Conservation (phyloP, 1,140 invertebrate genomes). For the Maconellicoccus hirsutus region DNA sequence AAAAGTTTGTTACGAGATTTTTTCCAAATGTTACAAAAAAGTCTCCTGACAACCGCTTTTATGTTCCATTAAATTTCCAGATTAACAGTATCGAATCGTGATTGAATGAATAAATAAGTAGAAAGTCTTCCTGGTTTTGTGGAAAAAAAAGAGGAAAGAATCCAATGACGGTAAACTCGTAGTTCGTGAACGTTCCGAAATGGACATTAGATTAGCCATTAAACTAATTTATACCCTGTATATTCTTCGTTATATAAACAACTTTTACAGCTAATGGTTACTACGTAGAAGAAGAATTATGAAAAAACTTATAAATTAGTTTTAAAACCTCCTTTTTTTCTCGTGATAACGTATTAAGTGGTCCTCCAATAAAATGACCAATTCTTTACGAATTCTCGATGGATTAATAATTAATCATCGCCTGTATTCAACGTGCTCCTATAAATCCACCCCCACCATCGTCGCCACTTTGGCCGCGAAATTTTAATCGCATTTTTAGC, state of each 20-base stretch:
- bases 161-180: neutral
- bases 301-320: neutral
- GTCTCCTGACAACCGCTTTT: neutral
- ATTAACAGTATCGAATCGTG: neutral
- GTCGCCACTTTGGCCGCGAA: too few relatives aligned
- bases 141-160: neutral
- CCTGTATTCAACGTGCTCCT: too few relatives aligned
- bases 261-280: neutral
- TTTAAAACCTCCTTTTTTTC: too few relatives aligned
- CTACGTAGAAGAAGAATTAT: neutral
- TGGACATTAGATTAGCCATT: slow-evolving; percentile 8
- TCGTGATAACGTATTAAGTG: too few relatives aligned
- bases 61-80: slow-evolving; percentile 7
- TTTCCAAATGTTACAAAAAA: neutral
- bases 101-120: neutral
- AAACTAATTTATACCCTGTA: neutral
- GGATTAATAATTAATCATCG: too few relatives aligned
- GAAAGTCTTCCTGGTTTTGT: slow-evolving; percentile 3
- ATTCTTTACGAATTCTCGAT: too few relatives aligned
- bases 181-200: neutral
- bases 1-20: neutral
- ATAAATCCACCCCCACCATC: too few relatives aligned
- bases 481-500: too few relatives aligned
- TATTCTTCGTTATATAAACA: neutral
- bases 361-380: too few relatives aligned